A percentile compares a stretch with the other conserved stretches of the same genome.
These are phyloP conservation scores for Taenioides sp. DNA, from an alignment of 2,797 vertebrate genomes.

Conservation along the genomic window DNA sequence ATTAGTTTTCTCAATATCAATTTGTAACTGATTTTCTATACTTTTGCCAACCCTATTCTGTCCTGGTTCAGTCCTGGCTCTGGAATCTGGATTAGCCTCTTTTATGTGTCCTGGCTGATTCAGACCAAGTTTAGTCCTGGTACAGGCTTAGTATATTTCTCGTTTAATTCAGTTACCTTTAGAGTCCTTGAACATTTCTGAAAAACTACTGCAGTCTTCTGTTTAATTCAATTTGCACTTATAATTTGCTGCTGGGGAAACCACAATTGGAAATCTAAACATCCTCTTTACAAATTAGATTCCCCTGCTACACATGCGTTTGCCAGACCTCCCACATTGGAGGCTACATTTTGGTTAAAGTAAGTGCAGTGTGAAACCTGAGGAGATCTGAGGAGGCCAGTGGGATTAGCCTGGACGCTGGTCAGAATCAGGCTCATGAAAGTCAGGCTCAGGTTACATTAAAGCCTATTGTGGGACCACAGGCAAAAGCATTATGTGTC, in stretches of 20 bases:
- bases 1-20: too few relatives aligned
- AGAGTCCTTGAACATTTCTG: not conserved
- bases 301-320: not conserved
- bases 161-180: not conserved
- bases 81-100: not conserved
- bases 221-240: conserved; percentile 1
- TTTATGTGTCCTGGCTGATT: not conserved
- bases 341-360: conserved; percentile 6
- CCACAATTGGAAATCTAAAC: conserved; percentile 12
- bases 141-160: not conserved
- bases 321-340: not conserved
- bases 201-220: not conserved
- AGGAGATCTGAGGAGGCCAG: conserved; percentile 43
- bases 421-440: conserved; percentile 37
- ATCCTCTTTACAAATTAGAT: not conserved
- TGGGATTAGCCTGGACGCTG: conserved; percentile 35
- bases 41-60: not conserved
- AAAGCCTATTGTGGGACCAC: conserved; percentile 43
- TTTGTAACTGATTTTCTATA: too few relatives aligned
- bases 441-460: conserved; percentile 58
- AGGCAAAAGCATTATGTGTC: conserved; percentile 26
- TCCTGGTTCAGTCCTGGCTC: not conserved
- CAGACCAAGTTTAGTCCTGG: too few relatives aligned
- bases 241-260: not conserved
- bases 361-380: conserved; percentile 15